A percentile compares a stretch with the other conserved stretches of the same genome.
Evolutionary conservation across 2,888 invertebrate genomes (phyloP).

Genomic region (Eristalis pertinax): DNA sequence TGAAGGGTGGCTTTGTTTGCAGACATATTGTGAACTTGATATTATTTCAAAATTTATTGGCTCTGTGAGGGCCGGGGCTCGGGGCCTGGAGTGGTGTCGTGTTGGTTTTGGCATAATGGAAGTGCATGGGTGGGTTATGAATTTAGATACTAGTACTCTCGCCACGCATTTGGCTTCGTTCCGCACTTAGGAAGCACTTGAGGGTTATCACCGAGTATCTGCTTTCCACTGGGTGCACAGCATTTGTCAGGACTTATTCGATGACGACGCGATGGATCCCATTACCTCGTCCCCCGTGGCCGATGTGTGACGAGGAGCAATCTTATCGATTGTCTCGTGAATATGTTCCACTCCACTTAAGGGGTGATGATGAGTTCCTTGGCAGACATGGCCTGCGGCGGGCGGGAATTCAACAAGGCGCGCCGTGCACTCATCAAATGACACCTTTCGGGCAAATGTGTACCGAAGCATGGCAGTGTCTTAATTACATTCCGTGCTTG

Average conservation of each 20-base stretch:
- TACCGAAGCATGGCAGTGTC: not conserved
- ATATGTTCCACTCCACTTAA: too few relatives aligned
- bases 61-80: slow-evolving; percentile 1
- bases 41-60: slow-evolving; percentile 66
- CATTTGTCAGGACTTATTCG: not conserved
- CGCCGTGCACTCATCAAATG: not conserved
- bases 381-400: too few relatives aligned
- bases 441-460: not conserved
- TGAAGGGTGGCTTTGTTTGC: slow-evolving; percentile 30
- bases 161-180: slow-evolving; percentile 57
- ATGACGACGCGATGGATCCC: not conserved
- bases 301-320: too few relatives aligned
- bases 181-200: slow-evolving; percentile 56
- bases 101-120: slow-evolving; percentile 45
- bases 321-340: too few relatives aligned
- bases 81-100: slow-evolving; percentile 22
- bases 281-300: not conserved
- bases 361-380: too few relatives aligned
- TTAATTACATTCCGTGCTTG: not conserved
- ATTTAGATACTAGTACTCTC: slow-evolving; percentile 66
- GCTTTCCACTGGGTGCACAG: slow-evolving; percentile 34
- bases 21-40: slow-evolving; percentile 67
- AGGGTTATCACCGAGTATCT: slow-evolving; percentile 16
- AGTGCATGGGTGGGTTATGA: slow-evolving; percentile 54
- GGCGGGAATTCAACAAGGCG: too few relatives aligned